Percentiles rank a stretch among this genome's conserved stretches.
Conservation (phyloP, 2,888 invertebrate genomes). For the Holacanthella duospinosa region DNA sequence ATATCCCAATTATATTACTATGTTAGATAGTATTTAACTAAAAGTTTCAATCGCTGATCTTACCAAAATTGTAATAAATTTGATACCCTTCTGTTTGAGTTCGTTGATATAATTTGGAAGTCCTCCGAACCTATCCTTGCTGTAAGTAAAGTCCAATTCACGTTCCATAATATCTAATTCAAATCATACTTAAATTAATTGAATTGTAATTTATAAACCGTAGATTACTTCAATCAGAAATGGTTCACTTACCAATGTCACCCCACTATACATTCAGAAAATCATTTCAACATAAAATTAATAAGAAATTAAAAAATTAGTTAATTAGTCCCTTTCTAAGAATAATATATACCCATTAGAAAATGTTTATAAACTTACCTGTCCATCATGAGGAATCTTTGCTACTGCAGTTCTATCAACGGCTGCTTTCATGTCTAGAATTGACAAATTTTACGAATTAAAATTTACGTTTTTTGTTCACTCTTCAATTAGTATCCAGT, state of each 20-base stretch:
- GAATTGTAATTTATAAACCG: too few species aligned
- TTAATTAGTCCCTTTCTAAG: neutral
- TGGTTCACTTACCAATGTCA: too few species aligned
- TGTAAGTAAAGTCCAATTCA: constrained; percentile 67
- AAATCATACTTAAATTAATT: too few species aligned
- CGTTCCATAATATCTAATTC: constrained; percentile 65
- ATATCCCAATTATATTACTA: neutral
- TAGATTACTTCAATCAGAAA: too few species aligned
- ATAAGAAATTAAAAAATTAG: constrained; percentile 2
- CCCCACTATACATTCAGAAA: too few species aligned
- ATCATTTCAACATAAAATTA: neutral
- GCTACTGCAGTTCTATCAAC: constrained; percentile 59
- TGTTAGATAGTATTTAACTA: neutral
- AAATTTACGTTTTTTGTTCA: too few species aligned
- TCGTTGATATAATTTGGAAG: constrained; percentile 57
- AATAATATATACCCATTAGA: too few species aligned
- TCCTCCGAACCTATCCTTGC: constrained; percentile 51
- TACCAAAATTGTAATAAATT: constrained; percentile 33
- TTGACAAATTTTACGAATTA: too few species aligned
- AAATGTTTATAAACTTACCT: neutral
- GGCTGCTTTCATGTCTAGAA: constrained; percentile 54
- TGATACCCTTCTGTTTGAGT: constrained; percentile 49
- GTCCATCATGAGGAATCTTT: constrained; percentile 56
- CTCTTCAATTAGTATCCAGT: too few species aligned
- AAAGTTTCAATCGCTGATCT: neutral